phyloP scores from a whole-genome alignment of 2,113 vertebrate genomes.

The Peromyscus leucopus region DNA sequence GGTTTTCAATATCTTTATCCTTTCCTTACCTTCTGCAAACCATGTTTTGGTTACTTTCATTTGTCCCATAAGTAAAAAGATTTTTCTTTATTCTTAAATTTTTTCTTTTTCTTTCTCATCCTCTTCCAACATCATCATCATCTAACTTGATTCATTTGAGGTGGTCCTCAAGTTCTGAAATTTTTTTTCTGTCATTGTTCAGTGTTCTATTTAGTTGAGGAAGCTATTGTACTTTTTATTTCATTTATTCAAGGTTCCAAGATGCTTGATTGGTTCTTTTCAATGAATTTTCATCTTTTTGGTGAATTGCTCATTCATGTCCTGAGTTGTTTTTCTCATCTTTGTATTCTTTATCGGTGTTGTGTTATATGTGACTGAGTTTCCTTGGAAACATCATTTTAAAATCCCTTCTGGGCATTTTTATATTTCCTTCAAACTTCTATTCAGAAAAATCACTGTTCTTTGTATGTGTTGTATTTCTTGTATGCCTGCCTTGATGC shows the following conservation, averaged over 20 bases:
- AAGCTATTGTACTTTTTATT: background rate
- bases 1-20: background rate
- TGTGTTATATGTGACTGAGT: background rate
- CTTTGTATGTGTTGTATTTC: background rate
- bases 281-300: background rate
- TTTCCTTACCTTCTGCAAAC: background rate
- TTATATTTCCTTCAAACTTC: background rate
- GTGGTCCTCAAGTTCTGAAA: background rate
- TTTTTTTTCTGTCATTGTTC: background rate
- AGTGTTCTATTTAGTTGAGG: background rate
- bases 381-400: conserved; percentile 12
- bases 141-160: background rate
- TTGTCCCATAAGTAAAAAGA: background rate
- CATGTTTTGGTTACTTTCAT: background rate
- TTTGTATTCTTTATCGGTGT: background rate
- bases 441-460: background rate
- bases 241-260: background rate
- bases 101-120: background rate
- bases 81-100: background rate
- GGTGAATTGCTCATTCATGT: background rate
- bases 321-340: background rate
- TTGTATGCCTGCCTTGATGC: background rate
- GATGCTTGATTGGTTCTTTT: background rate
- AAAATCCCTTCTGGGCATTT: background rate
- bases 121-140: background rate